Conservation (phyloP, 2,113 vertebrate species). For the Dicentrarchus labrax region DNA sequence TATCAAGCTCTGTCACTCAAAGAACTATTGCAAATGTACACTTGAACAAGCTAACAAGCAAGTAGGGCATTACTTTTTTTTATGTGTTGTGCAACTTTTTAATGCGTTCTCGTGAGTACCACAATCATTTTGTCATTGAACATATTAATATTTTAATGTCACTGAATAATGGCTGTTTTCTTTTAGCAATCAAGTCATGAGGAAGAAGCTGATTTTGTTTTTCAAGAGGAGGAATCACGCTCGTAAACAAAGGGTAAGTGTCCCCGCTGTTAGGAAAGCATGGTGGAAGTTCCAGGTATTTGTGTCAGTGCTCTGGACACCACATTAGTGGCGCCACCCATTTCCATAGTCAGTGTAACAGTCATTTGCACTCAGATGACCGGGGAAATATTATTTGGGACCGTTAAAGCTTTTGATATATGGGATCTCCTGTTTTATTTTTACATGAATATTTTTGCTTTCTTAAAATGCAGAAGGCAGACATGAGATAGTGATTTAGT, state of each 20-base stretch:
- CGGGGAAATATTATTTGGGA: background rate
- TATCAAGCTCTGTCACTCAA: background rate
- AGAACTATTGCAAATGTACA: background rate
- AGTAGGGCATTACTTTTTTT: too few species aligned
- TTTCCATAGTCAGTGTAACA: background rate
- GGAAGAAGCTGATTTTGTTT: slow-evolving; percentile 99
- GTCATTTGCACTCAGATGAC: slow-evolving; percentile 11
- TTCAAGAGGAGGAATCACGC: slow-evolving; percentile 99
- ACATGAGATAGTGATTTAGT: background rate
- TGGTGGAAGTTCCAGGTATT: slow-evolving; percentile 13
- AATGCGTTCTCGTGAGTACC: background rate
- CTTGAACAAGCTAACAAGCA: background rate
- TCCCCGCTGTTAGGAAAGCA: background rate
- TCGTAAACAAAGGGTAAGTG: slow-evolving; percentile 96
- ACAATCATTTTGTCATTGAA: background rate
- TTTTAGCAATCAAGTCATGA: slow-evolving; percentile 98
- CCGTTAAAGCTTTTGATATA: background rate
- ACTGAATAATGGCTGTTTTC: slow-evolving; percentile 50
- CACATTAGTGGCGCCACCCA: background rate
- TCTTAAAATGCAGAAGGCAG: background rate
- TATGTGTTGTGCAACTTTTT: background rate
- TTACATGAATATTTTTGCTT: background rate
- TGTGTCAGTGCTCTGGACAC: slow-evolving; percentile 22
- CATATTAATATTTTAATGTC: background rate
- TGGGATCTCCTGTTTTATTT: background rate